These are phyloP conservation scores for Ornithorhynchus anatinus DNA, from an alignment of 2,113 vertebrate genomes.

Conservation along the genomic window DNA sequence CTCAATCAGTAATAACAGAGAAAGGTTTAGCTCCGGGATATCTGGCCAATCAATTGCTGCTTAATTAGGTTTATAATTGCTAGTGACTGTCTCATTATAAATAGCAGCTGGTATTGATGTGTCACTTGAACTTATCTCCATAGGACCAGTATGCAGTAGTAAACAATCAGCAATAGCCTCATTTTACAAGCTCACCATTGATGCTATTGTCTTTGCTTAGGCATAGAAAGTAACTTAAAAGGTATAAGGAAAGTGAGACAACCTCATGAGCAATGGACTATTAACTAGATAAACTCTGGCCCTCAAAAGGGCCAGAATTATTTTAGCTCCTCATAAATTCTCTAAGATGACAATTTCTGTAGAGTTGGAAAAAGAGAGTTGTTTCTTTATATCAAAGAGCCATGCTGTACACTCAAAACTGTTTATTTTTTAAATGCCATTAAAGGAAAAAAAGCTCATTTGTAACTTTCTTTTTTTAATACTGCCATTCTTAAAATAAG, in stretches of 20 bases:
- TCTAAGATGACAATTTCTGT: too few relatives aligned
- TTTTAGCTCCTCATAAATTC: too few relatives aligned
- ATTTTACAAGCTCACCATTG: neutral
- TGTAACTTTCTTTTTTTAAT: constrained; percentile 13
- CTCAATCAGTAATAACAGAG: constrained; percentile 5
- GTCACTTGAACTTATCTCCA: constrained; percentile 41
- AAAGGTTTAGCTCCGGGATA: constrained; percentile 33
- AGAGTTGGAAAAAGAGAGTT: neutral
- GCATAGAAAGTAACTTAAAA: constrained; percentile 10
- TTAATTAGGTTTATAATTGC: constrained; percentile 62
- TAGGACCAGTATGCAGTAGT: neutral
- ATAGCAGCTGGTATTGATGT: constrained; percentile 42
- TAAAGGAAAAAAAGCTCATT: neutral
- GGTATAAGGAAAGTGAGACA: neutral
- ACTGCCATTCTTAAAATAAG: neutral
- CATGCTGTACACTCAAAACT: neutral
- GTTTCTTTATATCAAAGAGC: neutral
- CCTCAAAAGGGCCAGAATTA: too few relatives aligned
- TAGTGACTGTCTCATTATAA: constrained; percentile 53
- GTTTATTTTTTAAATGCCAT: neutral
- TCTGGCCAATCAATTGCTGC: constrained; percentile 28
- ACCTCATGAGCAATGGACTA: neutral
- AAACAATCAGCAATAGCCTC: neutral
- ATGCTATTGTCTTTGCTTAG: neutral
- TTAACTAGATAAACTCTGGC: neutral